Evolutionary conservation across 2,113 vertebrate genomes (phyloP).

Genomic region (Scomber colias): DNA sequence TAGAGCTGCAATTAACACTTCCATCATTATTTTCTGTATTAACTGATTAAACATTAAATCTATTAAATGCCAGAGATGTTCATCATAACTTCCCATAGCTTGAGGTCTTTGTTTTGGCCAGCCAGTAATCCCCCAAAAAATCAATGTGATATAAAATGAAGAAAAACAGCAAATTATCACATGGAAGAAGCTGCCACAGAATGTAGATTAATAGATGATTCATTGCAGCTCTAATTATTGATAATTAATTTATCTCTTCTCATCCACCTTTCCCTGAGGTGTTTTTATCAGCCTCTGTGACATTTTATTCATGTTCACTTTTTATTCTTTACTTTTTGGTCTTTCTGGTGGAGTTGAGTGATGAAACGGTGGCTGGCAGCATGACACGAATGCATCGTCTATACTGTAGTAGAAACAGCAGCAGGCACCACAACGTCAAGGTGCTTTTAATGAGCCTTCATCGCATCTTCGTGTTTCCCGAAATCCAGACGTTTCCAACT

Average conservation of each 20-base stretch:
- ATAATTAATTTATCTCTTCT: neutral
- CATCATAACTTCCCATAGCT: too few relatives aligned
- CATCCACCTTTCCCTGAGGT: neutral
- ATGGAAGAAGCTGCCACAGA: too few relatives aligned
- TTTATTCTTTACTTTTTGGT: neutral
- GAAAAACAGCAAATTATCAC: neutral
- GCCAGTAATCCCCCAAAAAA: neutral
- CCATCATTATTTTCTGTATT: too few relatives aligned
- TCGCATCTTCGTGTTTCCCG: too few relatives aligned
- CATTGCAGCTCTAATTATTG: too few relatives aligned
- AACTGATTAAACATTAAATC: too few relatives aligned
- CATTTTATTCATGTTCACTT: neutral
- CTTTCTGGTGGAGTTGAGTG: neutral
- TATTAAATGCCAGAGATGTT: too few relatives aligned
- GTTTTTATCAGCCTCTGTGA: neutral
- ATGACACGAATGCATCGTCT: neutral
- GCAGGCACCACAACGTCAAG: neutral
- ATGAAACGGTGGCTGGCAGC: neutral
- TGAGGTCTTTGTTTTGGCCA: too few relatives aligned
- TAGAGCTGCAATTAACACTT: too few relatives aligned
- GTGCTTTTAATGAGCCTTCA: neutral
- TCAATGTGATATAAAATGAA: neutral
- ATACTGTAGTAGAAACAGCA: neutral
- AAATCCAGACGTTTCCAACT: too few relatives aligned
- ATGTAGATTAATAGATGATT: too few relatives aligned